phyloP scores from a whole-genome alignment of 2,113 vertebrate species.

The Morone saxatilis region DNA sequence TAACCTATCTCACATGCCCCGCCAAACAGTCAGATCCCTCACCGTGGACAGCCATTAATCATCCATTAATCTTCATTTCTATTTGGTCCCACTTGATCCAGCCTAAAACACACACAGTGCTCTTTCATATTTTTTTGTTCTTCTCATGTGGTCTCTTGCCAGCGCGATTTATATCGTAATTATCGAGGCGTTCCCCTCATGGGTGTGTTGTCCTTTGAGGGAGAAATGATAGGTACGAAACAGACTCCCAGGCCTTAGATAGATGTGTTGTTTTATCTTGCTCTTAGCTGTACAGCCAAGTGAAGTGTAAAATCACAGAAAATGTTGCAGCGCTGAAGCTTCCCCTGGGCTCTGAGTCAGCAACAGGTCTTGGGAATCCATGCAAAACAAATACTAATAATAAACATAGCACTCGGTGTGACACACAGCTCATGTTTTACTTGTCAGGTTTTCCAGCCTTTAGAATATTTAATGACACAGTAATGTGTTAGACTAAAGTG shows the following conservation, averaged over 20 bases:
- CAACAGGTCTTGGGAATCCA: slow-evolving; percentile 68
- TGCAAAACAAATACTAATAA: slow-evolving; percentile 69
- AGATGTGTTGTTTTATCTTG: slow-evolving; percentile 73
- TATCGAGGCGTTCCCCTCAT: slow-evolving; percentile 61
- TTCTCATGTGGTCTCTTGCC: slow-evolving; percentile 25
- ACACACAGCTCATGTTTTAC: slow-evolving; percentile 37
- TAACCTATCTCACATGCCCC: slow-evolving; percentile 50
- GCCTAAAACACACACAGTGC: slow-evolving; percentile 47
- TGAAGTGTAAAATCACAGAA: slow-evolving; percentile 71
- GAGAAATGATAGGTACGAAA: slow-evolving; percentile 60
- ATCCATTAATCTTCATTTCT: slow-evolving; percentile 69
- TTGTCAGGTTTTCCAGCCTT: slow-evolving; percentile 22
- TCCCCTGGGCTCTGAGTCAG: slow-evolving; percentile 46
- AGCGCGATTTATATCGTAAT: slow-evolving; percentile 61
- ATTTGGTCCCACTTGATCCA: slow-evolving; percentile 45
- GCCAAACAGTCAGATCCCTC: slow-evolving; percentile 53
- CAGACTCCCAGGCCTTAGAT: slow-evolving; percentile 48
- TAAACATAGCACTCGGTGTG: slow-evolving; percentile 44
- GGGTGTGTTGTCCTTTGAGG: slow-evolving; percentile 66
- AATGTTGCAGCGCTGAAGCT: slow-evolving; percentile 35
- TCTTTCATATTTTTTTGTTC: slow-evolving; percentile 5
- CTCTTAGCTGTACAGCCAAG: slow-evolving; percentile 67
- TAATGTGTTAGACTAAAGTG: slow-evolving; percentile 47
- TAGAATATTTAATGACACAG: slow-evolving; percentile 54
- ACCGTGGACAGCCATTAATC: slow-evolving; percentile 60